These are phyloP conservation scores for Drosophila eohydei DNA, from an alignment of 2,888 invertebrate species.

Conservation along the genomic window DNA sequence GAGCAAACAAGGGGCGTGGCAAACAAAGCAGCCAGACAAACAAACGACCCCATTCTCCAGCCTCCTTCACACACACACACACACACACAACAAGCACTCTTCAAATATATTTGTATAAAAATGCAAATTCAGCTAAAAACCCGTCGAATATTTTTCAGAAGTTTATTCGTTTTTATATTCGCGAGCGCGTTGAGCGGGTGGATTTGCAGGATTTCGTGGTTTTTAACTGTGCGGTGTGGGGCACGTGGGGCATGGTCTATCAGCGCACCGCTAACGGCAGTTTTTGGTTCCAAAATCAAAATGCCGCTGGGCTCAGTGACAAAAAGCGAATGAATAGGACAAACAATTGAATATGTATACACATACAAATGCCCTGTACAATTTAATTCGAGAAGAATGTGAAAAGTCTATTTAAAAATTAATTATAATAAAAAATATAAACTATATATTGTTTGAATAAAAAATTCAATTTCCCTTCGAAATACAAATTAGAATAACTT, in stretches of 20 bases:
- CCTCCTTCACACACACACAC: background rate
- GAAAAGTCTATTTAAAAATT: background rate
- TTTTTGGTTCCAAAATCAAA: slow-evolving; percentile 77
- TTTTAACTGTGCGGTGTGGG: background rate
- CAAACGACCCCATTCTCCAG: slow-evolving; percentile 48
- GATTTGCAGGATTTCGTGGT: slow-evolving; percentile 34
- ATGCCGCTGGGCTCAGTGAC: slow-evolving; percentile 56
- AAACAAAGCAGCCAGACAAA: slow-evolving; percentile 62
- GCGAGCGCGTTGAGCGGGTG: slow-evolving; percentile 45
- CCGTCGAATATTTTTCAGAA: slow-evolving; percentile 75
- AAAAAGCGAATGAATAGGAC: slow-evolving; percentile 32
- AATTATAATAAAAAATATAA: background rate
- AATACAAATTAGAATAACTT: background rate
- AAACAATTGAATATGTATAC: background rate
- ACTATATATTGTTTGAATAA: background rate
- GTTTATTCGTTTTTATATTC: slow-evolving; percentile 61
- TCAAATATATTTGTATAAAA: slow-evolving; percentile 82
- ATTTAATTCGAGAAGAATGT: background rate
- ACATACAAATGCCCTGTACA: slow-evolving; percentile 19
- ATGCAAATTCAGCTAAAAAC: slow-evolving; percentile 82
- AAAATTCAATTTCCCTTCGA: background rate
- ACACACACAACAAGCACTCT: slow-evolving; percentile 66
- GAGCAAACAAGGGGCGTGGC: slow-evolving; percentile 36
- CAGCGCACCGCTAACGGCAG: slow-evolving; percentile 60
- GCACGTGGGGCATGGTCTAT: slow-evolving; percentile 33